phyloP scores from a whole-genome alignment of 1,140 invertebrate genomes.

The Megalopta genalis region DNA sequence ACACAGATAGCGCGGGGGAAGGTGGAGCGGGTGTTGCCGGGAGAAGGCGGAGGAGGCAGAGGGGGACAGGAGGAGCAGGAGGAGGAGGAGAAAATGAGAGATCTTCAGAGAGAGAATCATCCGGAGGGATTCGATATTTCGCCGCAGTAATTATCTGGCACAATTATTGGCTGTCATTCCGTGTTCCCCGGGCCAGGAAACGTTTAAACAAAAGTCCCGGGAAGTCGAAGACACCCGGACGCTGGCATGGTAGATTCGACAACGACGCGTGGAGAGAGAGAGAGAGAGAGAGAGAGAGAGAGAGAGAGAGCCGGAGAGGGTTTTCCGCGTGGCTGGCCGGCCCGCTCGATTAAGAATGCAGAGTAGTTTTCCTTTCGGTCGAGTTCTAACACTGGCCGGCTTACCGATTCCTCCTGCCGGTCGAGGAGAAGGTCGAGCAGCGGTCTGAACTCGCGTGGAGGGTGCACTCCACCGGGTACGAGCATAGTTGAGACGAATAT shows the following conservation, averaged over 20 bases:
- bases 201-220: conserved; percentile 1
- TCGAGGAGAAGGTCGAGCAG: conserved; percentile 11
- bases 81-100: conserved; percentile 28
- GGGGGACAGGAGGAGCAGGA: neutral
- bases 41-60: neutral
- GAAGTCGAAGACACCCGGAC: too few relatives aligned
- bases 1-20: neutral
- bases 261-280: neutral
- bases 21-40: too few relatives aligned
- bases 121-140: conserved; percentile 53
- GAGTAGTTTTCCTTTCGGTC: conserved; percentile 26
- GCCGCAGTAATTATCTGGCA: conserved; percentile 74
- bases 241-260: too few relatives aligned
- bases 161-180: conserved; percentile 73
- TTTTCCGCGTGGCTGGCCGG: too few relatives aligned
- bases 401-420: conserved; percentile 5
- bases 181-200: conserved; percentile 25
- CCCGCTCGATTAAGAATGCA: conserved; percentile 30
- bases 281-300: too few relatives aligned
- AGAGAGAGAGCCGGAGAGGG: too few relatives aligned
- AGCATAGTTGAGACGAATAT: conserved; percentile 75
- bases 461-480: conserved; percentile 34
- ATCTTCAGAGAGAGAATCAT: conserved; percentile 9
- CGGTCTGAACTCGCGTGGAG: conserved; percentile 25
- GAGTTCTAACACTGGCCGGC: neutral